Evolutionary conservation across 2,888 invertebrate species (phyloP).

Genomic region (Uloborus plumipes): DNA sequence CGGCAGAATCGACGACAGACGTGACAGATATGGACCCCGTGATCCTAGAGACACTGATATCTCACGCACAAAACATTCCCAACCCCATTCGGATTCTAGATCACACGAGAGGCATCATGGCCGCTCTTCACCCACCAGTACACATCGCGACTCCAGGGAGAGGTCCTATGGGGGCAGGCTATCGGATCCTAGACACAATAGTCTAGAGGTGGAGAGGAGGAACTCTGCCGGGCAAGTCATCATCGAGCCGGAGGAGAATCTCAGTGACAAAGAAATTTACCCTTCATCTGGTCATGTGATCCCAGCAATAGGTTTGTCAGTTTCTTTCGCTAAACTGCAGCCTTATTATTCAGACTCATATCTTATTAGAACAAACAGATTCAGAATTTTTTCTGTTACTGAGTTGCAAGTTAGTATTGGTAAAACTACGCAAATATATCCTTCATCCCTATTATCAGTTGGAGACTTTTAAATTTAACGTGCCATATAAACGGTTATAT

Average conservation of each 20-base stretch:
- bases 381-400: no score
- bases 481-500: no score
- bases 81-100: conserved; percentile 31
- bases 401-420: no score
- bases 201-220: conserved; percentile 55
- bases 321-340: neutral
- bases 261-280: conserved; percentile 90
- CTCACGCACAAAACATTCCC: conserved; percentile 55
- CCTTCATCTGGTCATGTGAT: conserved; percentile 73
- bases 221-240: conserved; percentile 75
- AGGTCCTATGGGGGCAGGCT: conserved; percentile 34
- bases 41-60: conserved; percentile 40
- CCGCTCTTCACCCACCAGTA: conserved; percentile 36
- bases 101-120: conserved; percentile 50
- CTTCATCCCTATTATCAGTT: no score
- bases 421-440: no score
- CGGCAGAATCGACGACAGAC: conserved; percentile 37
- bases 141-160: conserved; percentile 44
- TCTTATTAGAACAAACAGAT: no score
- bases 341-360: no score
- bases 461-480: no score
- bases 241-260: conserved; percentile 84
- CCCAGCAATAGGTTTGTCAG: conserved; percentile 76
- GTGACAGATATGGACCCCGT: conserved; percentile 33
- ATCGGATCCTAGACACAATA: conserved; percentile 33